Evolutionary conservation across 2,888 invertebrate species (phyloP).

Genomic region (Parnassius glacialis): DNA sequence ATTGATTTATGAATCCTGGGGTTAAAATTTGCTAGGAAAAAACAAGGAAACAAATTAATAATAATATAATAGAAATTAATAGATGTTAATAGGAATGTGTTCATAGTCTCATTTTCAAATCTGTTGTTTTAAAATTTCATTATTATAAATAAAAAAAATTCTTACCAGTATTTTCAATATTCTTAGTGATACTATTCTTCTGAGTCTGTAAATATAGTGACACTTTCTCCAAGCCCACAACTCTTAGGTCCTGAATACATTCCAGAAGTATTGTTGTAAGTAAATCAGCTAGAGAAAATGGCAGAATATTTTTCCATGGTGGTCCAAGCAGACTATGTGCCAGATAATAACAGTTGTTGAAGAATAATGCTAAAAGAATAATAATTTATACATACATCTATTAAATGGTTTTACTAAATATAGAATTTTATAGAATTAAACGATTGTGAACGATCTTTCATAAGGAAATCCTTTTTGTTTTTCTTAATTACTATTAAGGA

Average conservation of each 20-base stretch:
- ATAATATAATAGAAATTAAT: too few species aligned
- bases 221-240: constrained; percentile 68
- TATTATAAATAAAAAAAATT: constrained; percentile 1
- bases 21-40: too few species aligned
- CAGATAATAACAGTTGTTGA: constrained; percentile 77
- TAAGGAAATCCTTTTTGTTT: too few species aligned
- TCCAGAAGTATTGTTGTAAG: constrained; percentile 58
- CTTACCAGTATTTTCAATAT: constrained; percentile 61
- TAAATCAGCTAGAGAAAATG: constrained; percentile 49
- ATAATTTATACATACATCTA: background rate
- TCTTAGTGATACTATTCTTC: constrained; percentile 56
- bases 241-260: constrained; percentile 66
- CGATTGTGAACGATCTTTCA: too few species aligned
- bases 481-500: too few species aligned
- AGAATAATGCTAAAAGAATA: constrained; percentile 64
- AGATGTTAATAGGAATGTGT: too few species aligned
- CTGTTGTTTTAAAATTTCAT: too few species aligned
- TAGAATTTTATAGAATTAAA: too few species aligned
- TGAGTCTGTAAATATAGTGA: constrained; percentile 66
- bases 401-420: too few species aligned
- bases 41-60: too few species aligned
- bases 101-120: too few species aligned
- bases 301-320: constrained; percentile 66
- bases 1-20: too few species aligned
- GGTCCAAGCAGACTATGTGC: constrained; percentile 74